Conservation (phyloP, 2,888 invertebrate species). For the Brachyopa scutellaris region DNA sequence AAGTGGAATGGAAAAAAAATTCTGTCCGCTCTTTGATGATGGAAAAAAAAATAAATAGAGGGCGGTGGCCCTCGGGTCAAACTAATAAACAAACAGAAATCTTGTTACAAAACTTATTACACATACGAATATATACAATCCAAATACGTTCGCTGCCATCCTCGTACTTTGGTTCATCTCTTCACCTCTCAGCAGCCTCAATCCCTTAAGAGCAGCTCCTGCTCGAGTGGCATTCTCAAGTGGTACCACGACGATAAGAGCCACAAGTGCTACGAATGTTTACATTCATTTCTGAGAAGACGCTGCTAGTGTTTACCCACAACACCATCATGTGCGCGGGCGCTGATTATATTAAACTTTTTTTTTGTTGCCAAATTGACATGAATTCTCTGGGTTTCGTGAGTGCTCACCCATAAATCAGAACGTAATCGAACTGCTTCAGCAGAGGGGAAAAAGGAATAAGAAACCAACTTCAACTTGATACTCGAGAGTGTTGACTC, state of each 20-base stretch:
- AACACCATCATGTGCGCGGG: constrained; percentile 67
- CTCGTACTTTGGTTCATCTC: constrained; percentile 16
- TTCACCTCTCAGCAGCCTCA: constrained; percentile 12
- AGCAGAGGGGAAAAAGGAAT: constrained; percentile 16
- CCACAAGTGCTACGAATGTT: constrained; percentile 61
- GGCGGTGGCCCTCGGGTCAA: constrained; percentile 54
- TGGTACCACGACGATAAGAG: constrained; percentile 63
- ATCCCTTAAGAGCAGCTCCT: constrained; percentile 36
- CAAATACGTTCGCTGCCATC: constrained; percentile 5
- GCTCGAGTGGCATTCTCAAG: constrained; percentile 61
- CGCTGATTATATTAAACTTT: constrained; percentile 61
- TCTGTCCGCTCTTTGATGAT: not conserved
- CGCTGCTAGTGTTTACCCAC: constrained; percentile 62
- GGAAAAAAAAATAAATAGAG: constrained; percentile 4
- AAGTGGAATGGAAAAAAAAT: not conserved
- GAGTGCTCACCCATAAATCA: constrained; percentile 52
- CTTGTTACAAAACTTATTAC: constrained; percentile 37
- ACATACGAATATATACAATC: constrained; percentile 16
- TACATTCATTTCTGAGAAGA: constrained; percentile 64
- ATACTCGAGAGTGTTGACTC: constrained; percentile 47
- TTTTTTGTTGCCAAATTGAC: constrained; percentile 35
- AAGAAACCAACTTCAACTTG: constrained; percentile 45
- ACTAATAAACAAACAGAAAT: constrained; percentile 48
- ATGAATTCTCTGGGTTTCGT: constrained; percentile 45
- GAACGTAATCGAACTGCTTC: constrained; percentile 58